These are phyloP conservation scores for Sebastes trivittatus DNA, from an alignment of 2,797 vertebrate species.

Conservation along the genomic window DNA sequence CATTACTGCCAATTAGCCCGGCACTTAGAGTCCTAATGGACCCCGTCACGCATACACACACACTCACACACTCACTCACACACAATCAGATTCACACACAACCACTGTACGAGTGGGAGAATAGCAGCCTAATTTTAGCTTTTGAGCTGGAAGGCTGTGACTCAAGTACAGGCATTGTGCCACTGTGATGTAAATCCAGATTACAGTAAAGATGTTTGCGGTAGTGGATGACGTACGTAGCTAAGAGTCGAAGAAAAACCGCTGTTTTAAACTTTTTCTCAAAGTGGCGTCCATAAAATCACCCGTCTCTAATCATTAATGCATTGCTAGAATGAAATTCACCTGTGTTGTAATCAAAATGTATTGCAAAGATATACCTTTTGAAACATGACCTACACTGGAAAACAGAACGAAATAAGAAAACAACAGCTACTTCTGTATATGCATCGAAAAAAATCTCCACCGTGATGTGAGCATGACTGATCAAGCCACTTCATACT, in stretches of 20 bases:
- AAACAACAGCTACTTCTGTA: neutral
- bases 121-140: conserved; percentile 45
- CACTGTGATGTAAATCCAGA: conserved; percentile 45
- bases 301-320: neutral
- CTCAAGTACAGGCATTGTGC: conserved; percentile 20
- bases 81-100: conserved; percentile 11
- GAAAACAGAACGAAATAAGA: neutral
- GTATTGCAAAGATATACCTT: neutral
- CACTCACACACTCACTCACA: conserved; percentile 8
- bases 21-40: conserved; percentile 65
- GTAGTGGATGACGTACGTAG: conserved; percentile 15
- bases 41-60: conserved; percentile 26
- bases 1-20: conserved; percentile 75
- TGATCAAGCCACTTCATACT: conserved; percentile 39
- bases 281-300: neutral
- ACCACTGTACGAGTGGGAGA: conserved; percentile 35
- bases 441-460: neutral
- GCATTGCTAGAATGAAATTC: neutral
- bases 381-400: neutral
- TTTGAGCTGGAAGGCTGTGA: conserved; percentile 41
- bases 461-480: conserved; percentile 35
- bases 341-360: neutral
- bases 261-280: neutral
- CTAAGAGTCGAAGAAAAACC: neutral
- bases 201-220: conserved; percentile 13